These are phyloP conservation scores for Natrix natrix DNA, from an alignment of 2,797 vertebrate species.

Conservation along the genomic window DNA sequence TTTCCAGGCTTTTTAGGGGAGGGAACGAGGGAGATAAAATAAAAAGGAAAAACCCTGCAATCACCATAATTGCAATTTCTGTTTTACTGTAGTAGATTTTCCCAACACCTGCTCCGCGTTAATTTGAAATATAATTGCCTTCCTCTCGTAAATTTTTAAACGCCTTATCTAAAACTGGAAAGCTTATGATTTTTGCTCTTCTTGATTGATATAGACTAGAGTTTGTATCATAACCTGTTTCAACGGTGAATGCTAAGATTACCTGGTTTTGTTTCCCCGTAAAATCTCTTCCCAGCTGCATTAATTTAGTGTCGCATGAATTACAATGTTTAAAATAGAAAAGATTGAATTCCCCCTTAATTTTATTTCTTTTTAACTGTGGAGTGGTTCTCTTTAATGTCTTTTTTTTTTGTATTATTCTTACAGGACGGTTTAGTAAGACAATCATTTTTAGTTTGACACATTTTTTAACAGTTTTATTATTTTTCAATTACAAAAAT, in stretches of 20 bases:
- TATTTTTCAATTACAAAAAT: no score
- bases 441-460: not conserved
- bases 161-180: conserved; percentile 16
- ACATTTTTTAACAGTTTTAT: no score
- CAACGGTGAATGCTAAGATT: conserved; percentile 37
- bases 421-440: not conserved
- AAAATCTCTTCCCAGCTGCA: conserved; percentile 21
- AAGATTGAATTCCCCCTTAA: conserved; percentile 20
- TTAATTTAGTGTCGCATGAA: conserved; percentile 35
- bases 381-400: not conserved
- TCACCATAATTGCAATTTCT: conserved; percentile 15
- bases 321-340: conserved; percentile 8
- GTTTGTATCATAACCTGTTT: conserved; percentile 8
- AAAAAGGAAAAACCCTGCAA: not conserved
- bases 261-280: conserved; percentile 26
- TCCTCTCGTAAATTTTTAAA: not conserved
- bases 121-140: conserved; percentile 37
- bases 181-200: conserved; percentile 6
- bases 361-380: conserved; percentile 10
- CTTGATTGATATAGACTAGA: conserved; percentile 27
- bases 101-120: conserved; percentile 2
- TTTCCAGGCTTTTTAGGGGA: not conserved
- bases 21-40: not conserved
- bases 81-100: not conserved
- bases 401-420: not conserved